These are phyloP conservation scores for Sylvilagus bachmani DNA, from an alignment of 2,113 vertebrate species.

Conservation along the genomic window DNA sequence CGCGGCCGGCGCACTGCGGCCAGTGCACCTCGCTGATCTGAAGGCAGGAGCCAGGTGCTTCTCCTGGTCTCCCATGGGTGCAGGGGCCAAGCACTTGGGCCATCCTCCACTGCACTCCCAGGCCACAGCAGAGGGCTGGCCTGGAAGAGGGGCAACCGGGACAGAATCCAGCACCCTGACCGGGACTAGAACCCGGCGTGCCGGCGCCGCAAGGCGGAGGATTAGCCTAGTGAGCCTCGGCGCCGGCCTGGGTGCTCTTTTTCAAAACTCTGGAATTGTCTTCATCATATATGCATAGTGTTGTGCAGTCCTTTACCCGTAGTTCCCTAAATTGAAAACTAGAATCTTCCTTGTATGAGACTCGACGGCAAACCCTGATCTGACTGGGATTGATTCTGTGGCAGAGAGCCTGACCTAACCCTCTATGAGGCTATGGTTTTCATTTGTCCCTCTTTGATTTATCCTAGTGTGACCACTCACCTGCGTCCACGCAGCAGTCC, in stretches of 20 bases:
- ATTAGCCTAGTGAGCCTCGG: no score
- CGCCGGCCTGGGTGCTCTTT: not conserved
- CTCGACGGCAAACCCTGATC: constrained; percentile 25
- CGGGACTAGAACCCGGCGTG: no score
- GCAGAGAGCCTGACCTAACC: not conserved
- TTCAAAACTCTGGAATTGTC: not conserved
- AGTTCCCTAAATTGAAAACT: constrained; percentile 8
- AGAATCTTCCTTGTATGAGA: constrained; percentile 9
- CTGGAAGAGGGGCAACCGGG: no score
- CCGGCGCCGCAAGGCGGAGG: no score
- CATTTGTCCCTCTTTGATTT: constrained; percentile 15
- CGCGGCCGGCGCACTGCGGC: no score
- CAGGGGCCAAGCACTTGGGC: no score
- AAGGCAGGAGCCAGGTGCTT: no score
- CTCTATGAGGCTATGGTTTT: not conserved
- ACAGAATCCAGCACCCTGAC: no score
- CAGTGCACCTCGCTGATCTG: no score
- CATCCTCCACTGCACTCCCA: no score
- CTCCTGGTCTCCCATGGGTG: no score
- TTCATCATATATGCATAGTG: not conserved
- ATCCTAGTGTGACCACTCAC: not conserved
- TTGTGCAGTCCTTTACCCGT: not conserved
- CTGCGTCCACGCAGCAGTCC: constrained; percentile 38
- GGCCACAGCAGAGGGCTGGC: no score
- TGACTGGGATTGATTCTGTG: constrained; percentile 17